Conservation (phyloP, 2,113 vertebrate species). For the Junco hyemalis region DNA sequence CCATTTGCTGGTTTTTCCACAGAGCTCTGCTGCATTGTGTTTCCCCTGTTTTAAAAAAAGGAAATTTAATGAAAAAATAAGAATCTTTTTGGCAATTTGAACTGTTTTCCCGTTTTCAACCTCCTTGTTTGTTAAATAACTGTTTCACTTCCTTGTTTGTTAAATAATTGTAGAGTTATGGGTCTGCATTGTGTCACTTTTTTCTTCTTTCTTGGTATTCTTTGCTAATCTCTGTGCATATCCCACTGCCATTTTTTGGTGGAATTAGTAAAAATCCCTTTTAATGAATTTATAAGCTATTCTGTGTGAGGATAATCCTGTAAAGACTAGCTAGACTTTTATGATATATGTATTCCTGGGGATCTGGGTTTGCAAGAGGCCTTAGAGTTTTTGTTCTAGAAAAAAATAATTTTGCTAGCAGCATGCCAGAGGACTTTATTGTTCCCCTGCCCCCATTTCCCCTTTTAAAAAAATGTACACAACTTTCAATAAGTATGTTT, state of each 20-base stretch:
- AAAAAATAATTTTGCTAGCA: not conserved
- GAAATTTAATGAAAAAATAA: not conserved
- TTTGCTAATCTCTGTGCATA: not conserved
- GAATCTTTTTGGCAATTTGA: not conserved
- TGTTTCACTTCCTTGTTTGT: not conserved
- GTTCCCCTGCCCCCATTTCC: not conserved
- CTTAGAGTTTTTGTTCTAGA: not conserved
- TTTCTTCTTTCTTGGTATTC: not conserved
- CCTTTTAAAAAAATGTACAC: not conserved
- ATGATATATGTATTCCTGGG: not conserved
- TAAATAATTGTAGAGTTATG: not conserved
- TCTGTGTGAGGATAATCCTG: not conserved
- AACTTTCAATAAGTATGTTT: not conserved
- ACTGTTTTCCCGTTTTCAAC: not conserved
- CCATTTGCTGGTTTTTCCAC: not conserved
- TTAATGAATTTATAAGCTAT: not conserved
- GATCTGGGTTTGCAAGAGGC: not conserved
- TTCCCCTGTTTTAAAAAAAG: fast-evolving
- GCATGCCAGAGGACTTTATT: not conserved
- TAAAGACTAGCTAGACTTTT: not conserved
- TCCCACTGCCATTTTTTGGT: not conserved
- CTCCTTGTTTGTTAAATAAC: not conserved
- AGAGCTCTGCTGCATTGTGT: not conserved
- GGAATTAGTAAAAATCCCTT: slow-evolving; percentile 6
- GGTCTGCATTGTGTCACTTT: not conserved